phyloP scores from a whole-genome alignment of 2,797 vertebrate species.

The Menidia menidia region DNA sequence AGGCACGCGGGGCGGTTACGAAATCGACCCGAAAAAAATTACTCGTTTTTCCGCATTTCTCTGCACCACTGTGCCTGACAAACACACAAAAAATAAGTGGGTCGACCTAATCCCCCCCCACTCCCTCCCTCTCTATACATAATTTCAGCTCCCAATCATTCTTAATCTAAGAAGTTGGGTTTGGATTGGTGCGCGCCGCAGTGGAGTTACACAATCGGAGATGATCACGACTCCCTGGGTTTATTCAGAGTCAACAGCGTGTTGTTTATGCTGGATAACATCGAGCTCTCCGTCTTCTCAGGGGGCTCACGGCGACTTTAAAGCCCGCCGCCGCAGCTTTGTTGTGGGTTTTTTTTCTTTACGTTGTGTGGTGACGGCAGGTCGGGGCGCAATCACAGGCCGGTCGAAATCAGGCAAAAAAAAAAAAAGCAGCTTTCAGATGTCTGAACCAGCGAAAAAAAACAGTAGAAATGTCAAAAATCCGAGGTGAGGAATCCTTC shows the following conservation, averaged over 20 bases:
- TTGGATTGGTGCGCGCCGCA: constrained; percentile 35
- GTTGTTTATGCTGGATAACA: constrained; percentile 55
- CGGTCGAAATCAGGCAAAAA: constrained; percentile 16
- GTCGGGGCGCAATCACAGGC: constrained; percentile 12
- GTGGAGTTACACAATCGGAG: constrained; percentile 35
- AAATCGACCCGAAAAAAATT: neutral
- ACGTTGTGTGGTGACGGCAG: constrained; percentile 4
- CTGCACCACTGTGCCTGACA: neutral
- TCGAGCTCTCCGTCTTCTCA: constrained; percentile 3
- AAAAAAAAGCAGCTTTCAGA: constrained; percentile 37
- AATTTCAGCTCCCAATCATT: neutral
- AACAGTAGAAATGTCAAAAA: constrained; percentile 11
- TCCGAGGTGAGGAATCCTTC: constrained; percentile 61
- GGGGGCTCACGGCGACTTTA: constrained; percentile 30
- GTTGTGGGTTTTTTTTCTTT: neutral
- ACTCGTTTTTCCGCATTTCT: neutral
- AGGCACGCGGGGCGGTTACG: neutral
- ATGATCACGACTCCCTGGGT: constrained; percentile 36
- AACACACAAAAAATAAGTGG: constrained; percentile 3
- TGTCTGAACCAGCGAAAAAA: constrained; percentile 38
- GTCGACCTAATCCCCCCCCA: constrained; percentile 1
- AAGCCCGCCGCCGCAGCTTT: neutral
- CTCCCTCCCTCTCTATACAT: neutral
- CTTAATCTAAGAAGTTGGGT: constrained; percentile 17
- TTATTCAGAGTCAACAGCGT: constrained; percentile 61